Evolutionary conservation across 2,797 vertebrate genomes (phyloP), one percentile per base, ranked within the genome.

Genomic region (Galagoides demidoff): DNA sequence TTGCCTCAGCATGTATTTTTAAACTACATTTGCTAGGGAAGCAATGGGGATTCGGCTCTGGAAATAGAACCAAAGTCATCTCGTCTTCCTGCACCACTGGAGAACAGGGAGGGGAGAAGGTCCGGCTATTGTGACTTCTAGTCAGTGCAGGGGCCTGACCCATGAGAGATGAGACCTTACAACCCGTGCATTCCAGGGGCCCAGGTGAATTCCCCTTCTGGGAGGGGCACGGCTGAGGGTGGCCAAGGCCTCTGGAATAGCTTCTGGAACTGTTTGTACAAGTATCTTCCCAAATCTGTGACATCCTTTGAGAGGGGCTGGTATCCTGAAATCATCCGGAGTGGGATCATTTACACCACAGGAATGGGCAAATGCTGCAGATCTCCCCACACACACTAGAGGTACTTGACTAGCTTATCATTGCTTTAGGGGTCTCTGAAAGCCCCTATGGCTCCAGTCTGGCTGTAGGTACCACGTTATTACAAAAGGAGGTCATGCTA

Each of bases 61-160:
- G 23, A 79, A 87, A 61, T 13, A 87, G 27, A 87, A 52, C 16
- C 34, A 7, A 43, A 92, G n/a, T 29, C 82, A 25, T 57, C 13
- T 52, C 39, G 13, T 29, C 73, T 57, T 6, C 20, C 23, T 23
- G 23, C 25, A 37, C 16, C 17, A 4, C 25, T 29, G 4, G 49
- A 77, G 25, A 20, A 5, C 4, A 0, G 13, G 1, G 27, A n/a
- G 3, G 1, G n/a, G n/a, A 49, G 1, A 3, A 39, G 68, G 49
- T 3, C 76, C n/a, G 31, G 25, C 3, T 0, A 0, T n/a, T 27
- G 10, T 0, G 17, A 25, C 71, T 16, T 10, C 12, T 57, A 34
- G 34, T 7, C 27, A 25, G 14, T 5, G 0, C 3, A 52, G 70
- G 27, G 34, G 66, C 17, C 49, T 7, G 20, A 66, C 20, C 14